Evolutionary conservation across 2,888 invertebrate species (phyloP).

Genomic region (Heliconius hortense): DNA sequence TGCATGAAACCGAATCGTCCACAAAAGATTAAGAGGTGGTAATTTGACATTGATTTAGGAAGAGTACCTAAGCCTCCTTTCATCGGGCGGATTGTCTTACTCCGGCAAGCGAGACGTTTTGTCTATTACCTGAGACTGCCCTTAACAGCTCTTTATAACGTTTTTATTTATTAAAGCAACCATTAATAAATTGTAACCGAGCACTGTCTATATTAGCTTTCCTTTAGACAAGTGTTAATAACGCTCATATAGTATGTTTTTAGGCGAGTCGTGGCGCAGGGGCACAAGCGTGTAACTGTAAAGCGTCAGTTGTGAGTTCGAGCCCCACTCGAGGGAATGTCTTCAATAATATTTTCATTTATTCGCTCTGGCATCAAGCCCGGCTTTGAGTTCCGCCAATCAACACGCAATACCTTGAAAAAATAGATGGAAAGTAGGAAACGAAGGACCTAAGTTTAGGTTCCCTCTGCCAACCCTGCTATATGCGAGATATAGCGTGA

Average conservation of each 20-base stretch:
- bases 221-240: conserved; percentile 36
- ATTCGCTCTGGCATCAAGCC: no score
- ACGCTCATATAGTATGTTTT: conserved; percentile 16
- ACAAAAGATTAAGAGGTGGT: conserved; percentile 80
- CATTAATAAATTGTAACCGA: conserved; percentile 54
- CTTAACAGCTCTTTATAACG: conserved; percentile 56
- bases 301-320: no score
- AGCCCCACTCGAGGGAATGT: no score
- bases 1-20: conserved; percentile 75
- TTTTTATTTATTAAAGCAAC: conserved; percentile 62
- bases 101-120: conserved; percentile 57
- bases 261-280: no score
- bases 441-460: no score
- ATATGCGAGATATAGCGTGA: no score
- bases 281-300: no score
- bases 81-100: conserved; percentile 74
- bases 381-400: no score
- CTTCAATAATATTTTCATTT: no score
- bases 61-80: conserved; percentile 60
- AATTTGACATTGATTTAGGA: conserved; percentile 81
- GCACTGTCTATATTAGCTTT: conserved; percentile 38
- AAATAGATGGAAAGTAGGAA: no score
- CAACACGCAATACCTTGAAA: no score
- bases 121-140: conserved; percentile 54
- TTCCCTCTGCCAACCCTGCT: no score